Percentiles rank a stretch among this genome's conserved stretches.
These are phyloP conservation scores for Drosophila imparisetae DNA, from an alignment of 2,888 invertebrate species.

Conservation along the genomic window DNA sequence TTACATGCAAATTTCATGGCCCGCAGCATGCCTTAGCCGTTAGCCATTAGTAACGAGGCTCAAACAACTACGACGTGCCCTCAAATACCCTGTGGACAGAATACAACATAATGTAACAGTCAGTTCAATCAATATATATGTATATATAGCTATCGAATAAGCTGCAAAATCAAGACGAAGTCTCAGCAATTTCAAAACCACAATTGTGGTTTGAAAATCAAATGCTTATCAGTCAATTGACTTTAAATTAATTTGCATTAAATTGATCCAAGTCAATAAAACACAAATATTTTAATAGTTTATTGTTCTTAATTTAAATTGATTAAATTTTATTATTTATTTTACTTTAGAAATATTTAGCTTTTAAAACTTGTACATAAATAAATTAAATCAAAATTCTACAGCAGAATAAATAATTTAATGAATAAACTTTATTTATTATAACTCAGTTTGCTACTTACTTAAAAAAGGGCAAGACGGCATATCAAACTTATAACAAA, in stretches of 20 bases:
- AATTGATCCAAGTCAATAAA: not conserved
- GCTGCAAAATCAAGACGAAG: not conserved
- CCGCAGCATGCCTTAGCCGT: conserved; percentile 37
- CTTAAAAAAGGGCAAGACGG: rapidly evolving
- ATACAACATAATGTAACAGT: not conserved
- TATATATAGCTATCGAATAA: not conserved
- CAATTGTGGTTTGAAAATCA: not conserved
- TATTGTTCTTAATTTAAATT: not conserved
- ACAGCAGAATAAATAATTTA: not conserved
- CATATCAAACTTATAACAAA: not conserved
- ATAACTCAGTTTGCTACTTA: not conserved
- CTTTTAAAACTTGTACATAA: not conserved
- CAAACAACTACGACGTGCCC: conserved; percentile 20
- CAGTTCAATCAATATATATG: not conserved
- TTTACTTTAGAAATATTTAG: not conserved
- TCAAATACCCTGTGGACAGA: conserved; percentile 38
- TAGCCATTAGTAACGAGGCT: conserved; percentile 49
- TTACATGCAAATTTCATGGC: conserved; percentile 74
- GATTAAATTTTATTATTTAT: not conserved
- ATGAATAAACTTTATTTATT: not conserved
- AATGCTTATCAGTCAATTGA: not conserved
- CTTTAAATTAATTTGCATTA: not conserved
- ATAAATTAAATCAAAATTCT: not conserved
- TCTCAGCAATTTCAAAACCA: not conserved
- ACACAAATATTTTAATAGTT: not conserved